These are phyloP conservation scores for Albula glossodonta DNA, from an alignment of 2,113 vertebrate genomes.

Conservation along the genomic window DNA sequence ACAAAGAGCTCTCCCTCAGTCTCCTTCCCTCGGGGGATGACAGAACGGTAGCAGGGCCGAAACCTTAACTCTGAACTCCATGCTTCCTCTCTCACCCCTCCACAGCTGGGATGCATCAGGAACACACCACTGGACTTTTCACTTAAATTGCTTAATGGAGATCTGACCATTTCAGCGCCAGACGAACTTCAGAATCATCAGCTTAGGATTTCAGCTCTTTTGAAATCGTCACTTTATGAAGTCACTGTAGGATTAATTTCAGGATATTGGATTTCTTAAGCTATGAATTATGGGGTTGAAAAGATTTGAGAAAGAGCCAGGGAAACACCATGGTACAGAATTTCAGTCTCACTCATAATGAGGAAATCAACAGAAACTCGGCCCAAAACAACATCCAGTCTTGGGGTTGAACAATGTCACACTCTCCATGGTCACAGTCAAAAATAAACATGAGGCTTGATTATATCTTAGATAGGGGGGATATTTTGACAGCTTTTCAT, in stretches of 20 bases:
- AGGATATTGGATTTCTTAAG: too few relatives aligned
- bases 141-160: too few relatives aligned
- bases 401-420: neutral
- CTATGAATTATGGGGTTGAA: neutral
- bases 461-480: slow-evolving; percentile 7
- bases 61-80: slow-evolving; percentile 33
- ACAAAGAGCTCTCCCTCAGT: slow-evolving; percentile 18
- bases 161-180: too few relatives aligned
- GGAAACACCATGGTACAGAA: neutral
- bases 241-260: neutral
- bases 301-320: neutral
- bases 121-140: neutral
- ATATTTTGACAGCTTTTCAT: slow-evolving; percentile 39
- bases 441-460: slow-evolving; percentile 15
- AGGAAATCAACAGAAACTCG: neutral
- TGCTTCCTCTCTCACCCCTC: slow-evolving; percentile 29
- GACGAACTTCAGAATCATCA: too few relatives aligned
- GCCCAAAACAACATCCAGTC: neutral
- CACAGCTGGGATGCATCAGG: neutral
- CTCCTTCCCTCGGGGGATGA: slow-evolving; percentile 39
- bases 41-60: slow-evolving; percentile 40
- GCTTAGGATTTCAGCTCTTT: too few relatives aligned
- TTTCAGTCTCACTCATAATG: neutral
- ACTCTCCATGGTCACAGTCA: slow-evolving; percentile 2
- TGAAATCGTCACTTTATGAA: neutral